Conservation (phyloP, 2,113 vertebrate genomes). For the Uria lomvia region DNA sequence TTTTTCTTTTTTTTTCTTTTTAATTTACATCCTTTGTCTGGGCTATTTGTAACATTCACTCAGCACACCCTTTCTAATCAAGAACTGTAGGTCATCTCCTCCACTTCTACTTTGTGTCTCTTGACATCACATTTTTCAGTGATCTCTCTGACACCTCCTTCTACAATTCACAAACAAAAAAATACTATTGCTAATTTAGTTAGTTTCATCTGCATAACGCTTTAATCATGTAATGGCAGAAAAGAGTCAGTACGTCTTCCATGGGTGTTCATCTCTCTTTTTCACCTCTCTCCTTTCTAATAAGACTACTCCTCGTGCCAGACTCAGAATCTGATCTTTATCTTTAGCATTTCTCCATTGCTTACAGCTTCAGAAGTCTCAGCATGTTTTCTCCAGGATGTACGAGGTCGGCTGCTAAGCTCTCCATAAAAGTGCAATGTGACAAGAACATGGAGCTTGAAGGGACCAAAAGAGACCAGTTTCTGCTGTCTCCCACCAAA, state of each 20-base stretch:
- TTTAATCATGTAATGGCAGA: not conserved
- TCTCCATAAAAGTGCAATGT: fast-evolving
- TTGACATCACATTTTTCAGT: not conserved
- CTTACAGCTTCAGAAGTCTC: not conserved
- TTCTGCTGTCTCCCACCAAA: not conserved
- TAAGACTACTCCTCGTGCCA: not conserved
- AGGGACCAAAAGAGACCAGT: not conserved
- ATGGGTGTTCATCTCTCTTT: not conserved
- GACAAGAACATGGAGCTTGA: not conserved
- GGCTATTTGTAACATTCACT: not conserved
- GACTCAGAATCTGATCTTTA: not conserved
- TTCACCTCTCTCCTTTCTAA: not conserved
- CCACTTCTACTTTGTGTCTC: not conserved
- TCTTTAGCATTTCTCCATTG: not conserved
- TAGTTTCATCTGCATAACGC: not conserved
- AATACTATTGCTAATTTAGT: fast-evolving
- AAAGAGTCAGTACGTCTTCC: not conserved
- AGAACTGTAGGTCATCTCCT: not conserved
- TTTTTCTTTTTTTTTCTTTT: not conserved
- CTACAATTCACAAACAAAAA: not conserved
- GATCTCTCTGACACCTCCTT: not conserved
- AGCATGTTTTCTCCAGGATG: not conserved
- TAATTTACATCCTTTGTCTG: not conserved
- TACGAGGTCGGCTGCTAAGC: not conserved
- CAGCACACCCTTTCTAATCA: not conserved